Evolutionary conservation across 2,113 vertebrate genomes (phyloP).

Genomic region (Rallus limicola): DNA sequence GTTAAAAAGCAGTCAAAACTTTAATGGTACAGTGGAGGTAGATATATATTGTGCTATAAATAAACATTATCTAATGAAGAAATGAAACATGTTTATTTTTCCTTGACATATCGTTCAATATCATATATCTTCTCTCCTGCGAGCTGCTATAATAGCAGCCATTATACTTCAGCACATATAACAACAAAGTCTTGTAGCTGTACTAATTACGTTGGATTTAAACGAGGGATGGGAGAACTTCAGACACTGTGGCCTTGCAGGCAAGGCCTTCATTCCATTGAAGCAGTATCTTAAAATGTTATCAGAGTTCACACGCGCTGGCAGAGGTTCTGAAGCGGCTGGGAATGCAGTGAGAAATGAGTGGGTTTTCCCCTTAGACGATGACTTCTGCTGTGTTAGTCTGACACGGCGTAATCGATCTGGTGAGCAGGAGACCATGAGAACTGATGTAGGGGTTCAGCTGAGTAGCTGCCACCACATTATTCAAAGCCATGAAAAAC

Average conservation of each 20-base stretch:
- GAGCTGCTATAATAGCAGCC: conserved; percentile 73
- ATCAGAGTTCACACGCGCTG: not conserved
- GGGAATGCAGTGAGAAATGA: conserved; percentile 40
- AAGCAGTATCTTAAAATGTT: conserved; percentile 31
- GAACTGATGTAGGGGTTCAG: not conserved
- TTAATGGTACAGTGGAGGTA: conserved; percentile 79
- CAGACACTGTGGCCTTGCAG: conserved; percentile 20
- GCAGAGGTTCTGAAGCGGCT: conserved; percentile 23
- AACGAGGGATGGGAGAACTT: conserved; percentile 54
- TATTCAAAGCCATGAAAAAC: not conserved
- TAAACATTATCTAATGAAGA: conserved; percentile 83
- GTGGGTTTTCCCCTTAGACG: conserved; percentile 51
- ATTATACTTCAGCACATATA: conserved; percentile 63
- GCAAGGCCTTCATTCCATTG: conserved; percentile 4
- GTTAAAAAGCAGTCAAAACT: conserved; percentile 84
- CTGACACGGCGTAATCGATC: conserved; percentile 50
- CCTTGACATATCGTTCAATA: conserved; percentile 65
- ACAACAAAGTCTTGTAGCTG: conserved; percentile 63
- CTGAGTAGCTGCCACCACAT: not conserved
- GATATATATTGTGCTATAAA: conserved; percentile 79
- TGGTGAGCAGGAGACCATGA: conserved; percentile 33
- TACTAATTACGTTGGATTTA: conserved; percentile 71
- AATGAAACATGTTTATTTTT: conserved; percentile 78
- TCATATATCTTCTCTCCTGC: conserved; percentile 70
- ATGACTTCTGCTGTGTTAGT: not conserved